Percentiles rank a stretch among this genome's conserved stretches.
Evolutionary conservation across 2,797 vertebrate genomes (phyloP).

Genomic region (Pangasius djambal): DNA sequence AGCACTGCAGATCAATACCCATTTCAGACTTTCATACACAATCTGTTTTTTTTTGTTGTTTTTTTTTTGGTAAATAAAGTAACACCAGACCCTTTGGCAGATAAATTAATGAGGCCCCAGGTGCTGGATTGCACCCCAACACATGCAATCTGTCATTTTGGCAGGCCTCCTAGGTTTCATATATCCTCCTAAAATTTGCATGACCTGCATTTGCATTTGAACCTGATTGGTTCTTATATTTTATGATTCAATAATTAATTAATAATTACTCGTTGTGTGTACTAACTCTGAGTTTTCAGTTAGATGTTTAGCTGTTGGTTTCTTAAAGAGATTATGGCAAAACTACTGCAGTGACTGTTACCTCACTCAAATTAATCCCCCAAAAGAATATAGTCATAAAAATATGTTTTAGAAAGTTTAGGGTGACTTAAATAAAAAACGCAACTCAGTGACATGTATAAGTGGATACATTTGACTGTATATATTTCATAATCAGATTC

Average conservation of each 20-base stretch:
- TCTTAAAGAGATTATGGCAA: neutral
- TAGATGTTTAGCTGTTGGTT: neutral
- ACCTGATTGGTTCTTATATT: neutral
- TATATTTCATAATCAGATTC: neutral
- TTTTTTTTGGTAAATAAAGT: neutral
- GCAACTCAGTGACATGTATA: neutral
- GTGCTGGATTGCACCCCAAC: neutral
- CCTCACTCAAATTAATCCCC: neutral
- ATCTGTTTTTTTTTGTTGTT: neutral
- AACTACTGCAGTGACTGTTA: neutral
- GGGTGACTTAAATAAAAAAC: neutral
- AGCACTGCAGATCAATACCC: neutral
- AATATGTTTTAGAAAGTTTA: neutral
- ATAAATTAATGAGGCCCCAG: conserved; percentile 6
- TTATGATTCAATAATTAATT: neutral
- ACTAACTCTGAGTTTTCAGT: neutral
- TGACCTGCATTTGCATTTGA: neutral
- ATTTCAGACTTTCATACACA: neutral
- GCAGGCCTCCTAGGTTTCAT: conserved; percentile 6
- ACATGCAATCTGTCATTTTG: conserved; percentile 21
- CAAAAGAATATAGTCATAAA: neutral
- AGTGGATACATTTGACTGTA: neutral
- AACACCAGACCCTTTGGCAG: conserved; percentile 15
- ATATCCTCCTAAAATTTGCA: neutral
- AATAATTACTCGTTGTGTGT: neutral